phyloP scores from a whole-genome alignment of 2,888 invertebrate genomes.

The Synanthedon andrenaeformis region DNA sequence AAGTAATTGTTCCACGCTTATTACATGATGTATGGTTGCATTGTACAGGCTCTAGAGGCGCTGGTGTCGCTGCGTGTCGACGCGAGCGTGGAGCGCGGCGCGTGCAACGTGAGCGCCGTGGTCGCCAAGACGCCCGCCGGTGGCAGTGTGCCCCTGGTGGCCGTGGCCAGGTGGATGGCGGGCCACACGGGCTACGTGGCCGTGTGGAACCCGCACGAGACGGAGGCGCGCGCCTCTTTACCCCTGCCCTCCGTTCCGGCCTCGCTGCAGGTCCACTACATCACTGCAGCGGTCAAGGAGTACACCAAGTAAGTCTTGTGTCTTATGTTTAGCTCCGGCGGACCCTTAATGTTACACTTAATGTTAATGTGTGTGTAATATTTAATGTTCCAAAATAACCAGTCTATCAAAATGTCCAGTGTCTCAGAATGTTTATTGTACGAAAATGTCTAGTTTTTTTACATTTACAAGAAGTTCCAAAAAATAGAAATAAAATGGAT shows the following conservation, averaged over 20 bases:
- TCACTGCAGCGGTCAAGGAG: constrained; percentile 60
- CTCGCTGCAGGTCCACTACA: constrained; percentile 68
- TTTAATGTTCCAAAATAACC: too few relatives aligned
- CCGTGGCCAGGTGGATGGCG: constrained; percentile 78
- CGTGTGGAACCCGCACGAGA: constrained; percentile 74
- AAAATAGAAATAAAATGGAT: too few relatives aligned
- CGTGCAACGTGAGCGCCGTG: constrained; percentile 42
- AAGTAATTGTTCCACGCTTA: too few relatives aligned
- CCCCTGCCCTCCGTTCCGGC: constrained; percentile 60
- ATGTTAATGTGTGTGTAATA: too few relatives aligned
- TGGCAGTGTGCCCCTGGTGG: constrained; percentile 61
- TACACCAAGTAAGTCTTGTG: constrained; percentile 41
- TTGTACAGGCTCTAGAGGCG: constrained; percentile 17
- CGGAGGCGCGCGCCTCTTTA: constrained; percentile 66
- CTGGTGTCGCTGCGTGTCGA: constrained; percentile 55
- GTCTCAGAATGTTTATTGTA: too few relatives aligned
- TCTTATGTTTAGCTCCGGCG: too few relatives aligned
- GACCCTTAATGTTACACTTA: too few relatives aligned
- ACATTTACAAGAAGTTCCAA: too few relatives aligned
- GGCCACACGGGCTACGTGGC: constrained; percentile 83
- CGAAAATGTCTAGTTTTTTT: too few relatives aligned
- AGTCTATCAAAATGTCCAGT: too few relatives aligned
- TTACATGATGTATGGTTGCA: too few relatives aligned
- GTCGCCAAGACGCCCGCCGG: constrained; percentile 45
- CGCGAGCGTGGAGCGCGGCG: constrained; percentile 76